A percentile compares a stretch with the other conserved stretches of the same genome.
phyloP scores from a whole-genome alignment of 2,888 invertebrate species.

The Rhingia rostrata region DNA sequence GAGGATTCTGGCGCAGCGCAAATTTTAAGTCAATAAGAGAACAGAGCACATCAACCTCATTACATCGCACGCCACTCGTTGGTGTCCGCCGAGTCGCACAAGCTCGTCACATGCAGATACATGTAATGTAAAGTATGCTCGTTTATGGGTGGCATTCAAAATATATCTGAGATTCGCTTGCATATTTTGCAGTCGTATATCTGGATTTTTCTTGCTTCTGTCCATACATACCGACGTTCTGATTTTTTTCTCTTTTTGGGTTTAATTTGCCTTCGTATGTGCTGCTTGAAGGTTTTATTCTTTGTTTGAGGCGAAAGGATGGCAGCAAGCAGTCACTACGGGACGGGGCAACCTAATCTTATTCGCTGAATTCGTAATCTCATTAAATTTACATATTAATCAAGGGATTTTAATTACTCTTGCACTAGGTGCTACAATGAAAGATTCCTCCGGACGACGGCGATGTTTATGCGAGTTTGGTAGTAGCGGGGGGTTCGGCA shows the following conservation, averaged over 20 bases:
- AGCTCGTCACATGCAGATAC: constrained; percentile 59
- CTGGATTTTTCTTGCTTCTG: constrained; percentile 27
- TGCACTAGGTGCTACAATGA: constrained; percentile 82
- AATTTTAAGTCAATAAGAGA: constrained; percentile 72
- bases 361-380: constrained; percentile 97
- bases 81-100: constrained; percentile 43
- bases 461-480: constrained; percentile 36
- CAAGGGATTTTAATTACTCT: constrained; percentile 98
- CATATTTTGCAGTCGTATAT: constrained; percentile 32
- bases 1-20: constrained; percentile 25
- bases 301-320: constrained; percentile 41
- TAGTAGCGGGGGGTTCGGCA: constrained; percentile 2
- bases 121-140: constrained; percentile 59
- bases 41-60: constrained; percentile 71
- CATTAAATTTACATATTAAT: constrained; percentile 99
- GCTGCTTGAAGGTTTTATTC: constrained; percentile 59
- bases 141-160: constrained; percentile 71
- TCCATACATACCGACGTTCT: constrained; percentile 2
- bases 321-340: not conserved
- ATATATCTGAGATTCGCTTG: constrained; percentile 64
- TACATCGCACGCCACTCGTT: constrained; percentile 55
- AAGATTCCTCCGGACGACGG: constrained; percentile 81
- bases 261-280: constrained; percentile 33
- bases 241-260: constrained; percentile 8
- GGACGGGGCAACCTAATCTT: constrained; percentile 84